Evolutionary conservation across 2,113 vertebrate genomes (phyloP).

Genomic region (Mormoops blainvillei): DNA sequence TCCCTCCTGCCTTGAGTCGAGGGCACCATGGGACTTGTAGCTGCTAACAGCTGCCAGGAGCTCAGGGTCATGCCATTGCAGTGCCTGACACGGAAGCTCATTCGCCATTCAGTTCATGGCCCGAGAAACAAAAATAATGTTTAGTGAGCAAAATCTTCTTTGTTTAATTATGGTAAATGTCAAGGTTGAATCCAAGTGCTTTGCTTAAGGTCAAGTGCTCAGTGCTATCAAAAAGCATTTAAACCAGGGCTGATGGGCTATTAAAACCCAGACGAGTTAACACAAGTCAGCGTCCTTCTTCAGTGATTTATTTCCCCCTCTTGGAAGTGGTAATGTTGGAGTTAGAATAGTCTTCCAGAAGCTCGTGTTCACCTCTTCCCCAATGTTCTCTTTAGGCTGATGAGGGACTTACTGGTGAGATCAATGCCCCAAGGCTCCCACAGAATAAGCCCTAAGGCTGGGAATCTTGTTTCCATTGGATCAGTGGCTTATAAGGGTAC

Average conservation of each 20-base stretch:
- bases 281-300: constrained; percentile 30
- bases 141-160: constrained; percentile 66
- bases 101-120: constrained; percentile 59
- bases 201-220: constrained; percentile 68
- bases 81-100: constrained; percentile 11
- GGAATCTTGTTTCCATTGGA: neutral
- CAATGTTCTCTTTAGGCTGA: neutral
- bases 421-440: neutral
- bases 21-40: neutral
- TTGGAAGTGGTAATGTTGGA: constrained; percentile 7
- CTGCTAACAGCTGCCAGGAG: neutral
- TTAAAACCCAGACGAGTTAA: constrained; percentile 49
- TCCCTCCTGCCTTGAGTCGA: neutral
- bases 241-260: constrained; percentile 45
- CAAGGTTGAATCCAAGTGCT: constrained; percentile 68
- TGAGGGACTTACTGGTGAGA: constrained; percentile 1
- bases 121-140: constrained; percentile 77
- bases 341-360: neutral
- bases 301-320: constrained; percentile 37
- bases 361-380: neutral
- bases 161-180: constrained; percentile 74
- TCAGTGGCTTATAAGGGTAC: neutral
- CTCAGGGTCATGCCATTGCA: neutral
- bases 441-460: neutral
- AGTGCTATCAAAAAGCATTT: constrained; percentile 64